Percentiles rank a stretch among this genome's conserved stretches.
Evolutionary conservation across 2,797 vertebrate species (phyloP).

Genomic region (Crocodylus rhombifer): DNA sequence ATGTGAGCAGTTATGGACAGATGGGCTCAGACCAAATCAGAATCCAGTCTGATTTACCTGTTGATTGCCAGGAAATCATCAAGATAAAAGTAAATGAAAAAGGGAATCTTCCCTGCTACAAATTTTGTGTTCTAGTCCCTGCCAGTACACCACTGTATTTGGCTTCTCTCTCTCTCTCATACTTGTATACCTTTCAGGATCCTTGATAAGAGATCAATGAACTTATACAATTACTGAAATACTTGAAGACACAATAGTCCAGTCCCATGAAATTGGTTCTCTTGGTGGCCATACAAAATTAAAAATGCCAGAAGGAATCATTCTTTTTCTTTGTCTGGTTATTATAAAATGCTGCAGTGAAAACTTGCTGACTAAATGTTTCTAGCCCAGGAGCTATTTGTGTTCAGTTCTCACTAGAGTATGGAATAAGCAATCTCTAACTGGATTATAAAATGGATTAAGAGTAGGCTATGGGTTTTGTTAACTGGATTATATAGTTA

Average conservation of each 20-base stretch:
- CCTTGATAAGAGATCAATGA: conserved; percentile 37
- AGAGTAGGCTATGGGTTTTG: not conserved
- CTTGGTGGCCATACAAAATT: conserved; percentile 2
- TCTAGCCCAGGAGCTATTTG: not conserved
- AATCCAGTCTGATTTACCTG: not conserved
- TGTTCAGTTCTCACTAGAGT: not conserved
- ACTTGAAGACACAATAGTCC: not conserved
- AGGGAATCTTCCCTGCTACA: not conserved
- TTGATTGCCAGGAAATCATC: not conserved
- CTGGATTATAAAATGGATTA: not conserved
- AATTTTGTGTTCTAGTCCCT: not conserved
- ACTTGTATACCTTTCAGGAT: not conserved
- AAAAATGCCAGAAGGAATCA: not conserved
- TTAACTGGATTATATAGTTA: not conserved
- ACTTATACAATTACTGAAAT: conserved; percentile 32
- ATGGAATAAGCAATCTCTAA: not conserved
- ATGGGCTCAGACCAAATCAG: not conserved
- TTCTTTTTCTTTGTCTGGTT: not conserved
- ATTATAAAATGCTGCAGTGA: not conserved
- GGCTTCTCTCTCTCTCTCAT: not conserved
- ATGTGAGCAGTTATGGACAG: not conserved
- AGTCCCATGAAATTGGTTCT: conserved; percentile 6
- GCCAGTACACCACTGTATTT: not conserved
- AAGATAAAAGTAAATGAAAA: not conserved
- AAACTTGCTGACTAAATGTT: conserved; percentile 31